Evolutionary conservation across 2,797 vertebrate genomes (phyloP).

Genomic region (Malacoctenus gilli): DNA sequence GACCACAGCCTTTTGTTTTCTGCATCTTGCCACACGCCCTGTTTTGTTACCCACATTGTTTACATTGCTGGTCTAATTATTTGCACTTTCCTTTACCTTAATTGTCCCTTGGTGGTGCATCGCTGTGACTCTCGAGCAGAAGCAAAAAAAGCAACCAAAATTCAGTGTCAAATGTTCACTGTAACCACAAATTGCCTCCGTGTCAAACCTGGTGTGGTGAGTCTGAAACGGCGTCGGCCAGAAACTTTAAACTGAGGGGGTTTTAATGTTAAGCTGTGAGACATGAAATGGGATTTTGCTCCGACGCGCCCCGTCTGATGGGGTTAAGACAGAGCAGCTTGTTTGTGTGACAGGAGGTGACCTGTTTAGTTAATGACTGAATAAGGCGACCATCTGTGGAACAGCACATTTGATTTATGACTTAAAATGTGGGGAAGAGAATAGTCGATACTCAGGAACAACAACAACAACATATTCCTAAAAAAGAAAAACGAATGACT

Average conservation of each 20-base stretch:
- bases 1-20: no score
- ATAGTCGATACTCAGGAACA: no score
- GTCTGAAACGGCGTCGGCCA: neutral
- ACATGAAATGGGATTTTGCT: neutral
- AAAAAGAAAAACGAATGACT: no score
- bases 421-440: neutral
- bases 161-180: neutral
- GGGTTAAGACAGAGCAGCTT: neutral
- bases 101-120: neutral
- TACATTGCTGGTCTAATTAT: neutral
- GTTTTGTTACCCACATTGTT: neutral
- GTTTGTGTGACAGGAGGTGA: neutral
- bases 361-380: neutral
- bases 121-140: no score
- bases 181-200: neutral
- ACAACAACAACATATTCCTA: neutral
- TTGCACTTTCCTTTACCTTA: slow-evolving; percentile 1
- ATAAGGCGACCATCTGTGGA: neutral
- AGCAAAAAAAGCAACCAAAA: no score
- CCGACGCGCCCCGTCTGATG: no score
- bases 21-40: no score
- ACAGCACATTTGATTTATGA: neutral
- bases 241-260: neutral
- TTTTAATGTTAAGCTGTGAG: neutral
- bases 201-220: neutral